A percentile compares a stretch with the other conserved stretches of the same genome.
These are phyloP conservation scores for Mesopsocus fuscifrons DNA, from an alignment of 2,888 invertebrate genomes.

Conservation along the genomic window DNA sequence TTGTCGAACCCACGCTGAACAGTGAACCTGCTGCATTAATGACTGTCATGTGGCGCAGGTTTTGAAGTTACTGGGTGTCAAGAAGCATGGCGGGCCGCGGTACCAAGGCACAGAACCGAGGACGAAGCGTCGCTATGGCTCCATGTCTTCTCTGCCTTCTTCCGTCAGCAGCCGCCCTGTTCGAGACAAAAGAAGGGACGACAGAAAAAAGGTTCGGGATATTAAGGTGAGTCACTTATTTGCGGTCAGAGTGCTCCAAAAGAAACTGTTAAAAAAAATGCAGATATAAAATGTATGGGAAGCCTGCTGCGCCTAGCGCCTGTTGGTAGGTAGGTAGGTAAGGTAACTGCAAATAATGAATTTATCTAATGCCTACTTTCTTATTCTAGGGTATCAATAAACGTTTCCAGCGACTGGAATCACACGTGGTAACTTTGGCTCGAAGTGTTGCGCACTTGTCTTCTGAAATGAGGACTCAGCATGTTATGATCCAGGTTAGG, in stretches of 20 bases:
- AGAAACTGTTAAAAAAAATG: too few species aligned
- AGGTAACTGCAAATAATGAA: too few species aligned
- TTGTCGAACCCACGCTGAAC: too few species aligned
- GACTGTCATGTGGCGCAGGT: conserved; percentile 26
- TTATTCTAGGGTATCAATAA: conserved; percentile 53
- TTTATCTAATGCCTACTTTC: too few species aligned
- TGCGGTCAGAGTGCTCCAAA: conserved; percentile 12
- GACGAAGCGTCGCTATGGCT: conserved; percentile 43
- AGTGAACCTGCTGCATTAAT: conserved; percentile 1
- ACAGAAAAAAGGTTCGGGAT: conserved; percentile 53
- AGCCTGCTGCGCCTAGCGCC: background rate
- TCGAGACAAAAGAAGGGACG: conserved; percentile 50
- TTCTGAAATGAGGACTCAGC: conserved; percentile 79
- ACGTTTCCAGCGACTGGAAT: conserved; percentile 71
- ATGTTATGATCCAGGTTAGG: conserved; percentile 51
- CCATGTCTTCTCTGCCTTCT: conserved; percentile 65
- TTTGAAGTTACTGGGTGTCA: conserved; percentile 38
- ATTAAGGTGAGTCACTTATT: conserved; percentile 31
- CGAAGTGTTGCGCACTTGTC: conserved; percentile 80
- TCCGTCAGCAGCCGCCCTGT: conserved; percentile 63
- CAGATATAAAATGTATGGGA: too few species aligned
- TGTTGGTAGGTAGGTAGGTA: too few species aligned
- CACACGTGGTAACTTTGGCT: conserved; percentile 78
- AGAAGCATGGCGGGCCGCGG: conserved; percentile 28
- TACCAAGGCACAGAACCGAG: conserved; percentile 37